Conservation (phyloP, 1,140 invertebrate genomes). For the Heliothis virescens region DNA sequence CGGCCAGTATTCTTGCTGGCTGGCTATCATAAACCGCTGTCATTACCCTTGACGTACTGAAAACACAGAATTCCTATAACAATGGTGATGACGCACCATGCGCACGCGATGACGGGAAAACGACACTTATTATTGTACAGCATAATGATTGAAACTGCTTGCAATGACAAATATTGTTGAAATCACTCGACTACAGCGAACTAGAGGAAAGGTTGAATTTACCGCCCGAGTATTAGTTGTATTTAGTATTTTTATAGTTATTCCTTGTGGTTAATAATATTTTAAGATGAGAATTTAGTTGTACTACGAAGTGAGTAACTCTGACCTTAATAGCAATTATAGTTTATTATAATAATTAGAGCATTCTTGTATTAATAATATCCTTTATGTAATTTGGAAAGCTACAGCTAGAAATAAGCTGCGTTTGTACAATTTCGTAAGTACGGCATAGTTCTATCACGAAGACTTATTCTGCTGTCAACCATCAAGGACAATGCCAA, state of each 20-base stretch:
- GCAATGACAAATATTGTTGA: constrained; percentile 38
- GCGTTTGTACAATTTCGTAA: no score
- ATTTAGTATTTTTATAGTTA: constrained; percentile 15
- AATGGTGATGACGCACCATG: constrained; percentile 51
- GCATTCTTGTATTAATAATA: no score
- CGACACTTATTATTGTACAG: constrained; percentile 33
- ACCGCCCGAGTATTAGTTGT: neutral
- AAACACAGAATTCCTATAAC: constrained; percentile 48
- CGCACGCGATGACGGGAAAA: constrained; percentile 44
- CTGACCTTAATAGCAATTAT: neutral
- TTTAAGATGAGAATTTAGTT: no score
- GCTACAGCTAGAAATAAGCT: no score
- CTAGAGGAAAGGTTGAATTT: constrained; percentile 16
- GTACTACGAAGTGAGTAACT: neutral
- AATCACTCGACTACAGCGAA: constrained; percentile 32
- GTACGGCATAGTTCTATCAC: no score
- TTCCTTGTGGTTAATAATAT: constrained; percentile 5
- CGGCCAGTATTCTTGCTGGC: neutral
- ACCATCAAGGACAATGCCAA: no score
- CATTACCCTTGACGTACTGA: constrained; percentile 37
- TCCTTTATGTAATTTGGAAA: no score
- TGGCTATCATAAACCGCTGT: constrained; percentile 1
- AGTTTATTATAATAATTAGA: no score
- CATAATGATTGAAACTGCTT: constrained; percentile 45
- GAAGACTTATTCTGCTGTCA: no score